phyloP scores from a whole-genome alignment of 2,797 vertebrate species.

The Cheirogaleus major region DNA sequence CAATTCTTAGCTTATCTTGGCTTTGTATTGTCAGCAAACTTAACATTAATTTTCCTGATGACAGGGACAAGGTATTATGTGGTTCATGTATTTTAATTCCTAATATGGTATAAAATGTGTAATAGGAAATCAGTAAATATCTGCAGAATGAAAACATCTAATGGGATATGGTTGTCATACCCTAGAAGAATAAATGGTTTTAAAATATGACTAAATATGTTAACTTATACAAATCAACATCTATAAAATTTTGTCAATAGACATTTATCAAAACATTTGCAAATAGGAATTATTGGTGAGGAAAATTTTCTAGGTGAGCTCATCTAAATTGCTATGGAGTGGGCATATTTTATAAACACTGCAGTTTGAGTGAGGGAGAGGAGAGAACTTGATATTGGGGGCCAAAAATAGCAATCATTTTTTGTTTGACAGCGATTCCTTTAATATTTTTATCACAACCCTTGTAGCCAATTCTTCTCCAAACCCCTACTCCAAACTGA shows the following conservation, averaged over 20 bases:
- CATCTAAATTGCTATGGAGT: not conserved
- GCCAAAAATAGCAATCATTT: not conserved
- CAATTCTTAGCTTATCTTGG: not conserved
- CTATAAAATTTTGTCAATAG: not conserved
- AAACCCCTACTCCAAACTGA: not conserved
- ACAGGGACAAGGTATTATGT: not conserved
- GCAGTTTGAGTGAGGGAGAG: not conserved
- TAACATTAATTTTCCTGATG: not conserved
- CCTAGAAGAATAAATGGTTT: not conserved
- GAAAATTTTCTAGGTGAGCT: not conserved
- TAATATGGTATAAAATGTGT: not conserved
- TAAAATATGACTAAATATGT: not conserved
- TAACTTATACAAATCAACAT: not conserved
- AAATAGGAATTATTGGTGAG: constrained; percentile 6
- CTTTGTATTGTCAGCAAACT: not conserved
- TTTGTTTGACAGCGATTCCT: not conserved
- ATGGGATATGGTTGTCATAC: not conserved
- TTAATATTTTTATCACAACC: not conserved
- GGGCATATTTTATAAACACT: not conserved
- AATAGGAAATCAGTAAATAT: not conserved
- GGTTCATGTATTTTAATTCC: not conserved
- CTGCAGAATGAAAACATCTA: not conserved
- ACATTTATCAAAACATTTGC: not conserved
- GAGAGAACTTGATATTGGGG: not conserved
- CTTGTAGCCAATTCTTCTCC: not conserved